Base-by-base conservation (phyloP, 2,888 invertebrate genomes). In the Leucophenga maculata region DNA sequence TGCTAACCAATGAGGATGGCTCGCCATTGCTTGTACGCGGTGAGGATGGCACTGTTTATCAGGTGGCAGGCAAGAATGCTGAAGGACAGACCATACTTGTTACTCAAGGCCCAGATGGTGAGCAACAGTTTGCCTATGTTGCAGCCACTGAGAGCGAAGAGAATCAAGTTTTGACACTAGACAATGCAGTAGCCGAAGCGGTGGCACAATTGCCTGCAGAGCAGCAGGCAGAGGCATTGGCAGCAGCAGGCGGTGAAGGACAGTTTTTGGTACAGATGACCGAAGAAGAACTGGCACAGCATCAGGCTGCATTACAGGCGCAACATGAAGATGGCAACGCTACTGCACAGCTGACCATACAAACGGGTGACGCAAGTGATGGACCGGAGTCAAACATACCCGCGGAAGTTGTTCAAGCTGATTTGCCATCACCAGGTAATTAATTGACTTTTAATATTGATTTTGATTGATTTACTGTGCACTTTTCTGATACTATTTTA, bases 341-440 rank as follows among this genome's bases (percentile, higher is more conserved):
- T 11, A 66, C 76, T 8, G 73, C 77, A 16, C 82, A 81, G 60
- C 74, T 83, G 32, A 79, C 78, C 68, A 80, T 82, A 75, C 82
- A 82, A 71, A 82, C 82, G 6, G 79, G 78, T 8, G 85, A 85
- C 70, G 84, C 85, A 18, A 83, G 86, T 67, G 89, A 89, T 72
- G 88, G 89, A 9, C 92, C 92, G 85, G 91, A 93, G 86, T 93
- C 93, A 77, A 95, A 95, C 88, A 94, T 95, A 83, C 94, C 95
- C 71, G 95, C 95, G 73, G 95, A 95, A 89, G 93, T 95, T 69
- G 93, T 95, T 68, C 94, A 95, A 89, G 94, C 95, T 0, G 95
- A 95, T 86, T 92, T 94, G 78, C 95, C 95, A 46, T 94, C 94
- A 77, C 95, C 95, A 79, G 95, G 95, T 94, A 88, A 89, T 32